Conservation (phyloP, 2,113 vertebrate species). For the Aphelocoma coerulescens region DNA sequence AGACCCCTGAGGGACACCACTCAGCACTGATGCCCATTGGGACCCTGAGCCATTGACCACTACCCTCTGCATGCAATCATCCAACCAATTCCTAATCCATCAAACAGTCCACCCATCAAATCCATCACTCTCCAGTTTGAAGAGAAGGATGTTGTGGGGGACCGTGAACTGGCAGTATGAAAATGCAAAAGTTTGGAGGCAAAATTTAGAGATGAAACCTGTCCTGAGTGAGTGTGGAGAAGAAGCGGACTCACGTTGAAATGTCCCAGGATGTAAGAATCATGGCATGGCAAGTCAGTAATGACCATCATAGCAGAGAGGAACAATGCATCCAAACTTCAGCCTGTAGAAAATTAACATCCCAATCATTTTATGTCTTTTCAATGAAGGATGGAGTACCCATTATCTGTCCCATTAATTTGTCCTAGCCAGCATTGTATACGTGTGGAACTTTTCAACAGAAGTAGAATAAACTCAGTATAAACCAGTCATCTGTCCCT, state of each 20-base stretch:
- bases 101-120: not conserved
- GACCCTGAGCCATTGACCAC: not conserved
- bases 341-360: not conserved
- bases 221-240: not conserved
- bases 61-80: accelerated
- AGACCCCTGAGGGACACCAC: not conserved
- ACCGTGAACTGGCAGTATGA: accelerated
- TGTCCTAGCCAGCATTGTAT: not conserved
- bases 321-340: not conserved
- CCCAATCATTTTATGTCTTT: not conserved
- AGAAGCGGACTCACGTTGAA: accelerated
- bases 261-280: not conserved
- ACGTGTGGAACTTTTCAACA: not conserved
- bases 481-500: not conserved
- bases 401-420: not conserved
- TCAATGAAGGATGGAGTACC: not conserved
- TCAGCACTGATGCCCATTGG: not conserved
- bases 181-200: not conserved
- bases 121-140: not conserved
- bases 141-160: not conserved
- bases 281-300: not conserved
- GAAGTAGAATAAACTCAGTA: not conserved
- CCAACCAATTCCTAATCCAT: not conserved
- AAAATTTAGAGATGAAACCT: not conserved
- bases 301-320: not conserved